Percentiles rank a stretch among this genome's conserved stretches.
phyloP scores from a whole-genome alignment of 2,113 vertebrate species.

The Pseudorhombus dupliciocellatus region DNA sequence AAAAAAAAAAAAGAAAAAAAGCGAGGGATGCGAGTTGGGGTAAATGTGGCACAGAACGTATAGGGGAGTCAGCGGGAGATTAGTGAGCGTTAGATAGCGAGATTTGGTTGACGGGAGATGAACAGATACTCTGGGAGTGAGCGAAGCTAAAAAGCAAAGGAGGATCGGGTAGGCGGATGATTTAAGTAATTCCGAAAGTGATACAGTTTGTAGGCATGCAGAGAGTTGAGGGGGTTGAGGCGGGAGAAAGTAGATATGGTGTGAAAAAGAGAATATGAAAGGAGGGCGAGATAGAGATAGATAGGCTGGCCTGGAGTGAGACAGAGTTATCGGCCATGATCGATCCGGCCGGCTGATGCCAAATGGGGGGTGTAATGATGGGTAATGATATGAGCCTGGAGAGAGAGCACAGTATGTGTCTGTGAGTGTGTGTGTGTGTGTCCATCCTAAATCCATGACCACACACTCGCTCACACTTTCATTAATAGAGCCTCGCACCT shows the following conservation, averaged over 20 bases:
- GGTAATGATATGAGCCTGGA: conserved; percentile 81
- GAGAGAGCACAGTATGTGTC: conserved; percentile 45
- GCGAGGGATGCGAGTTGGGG: conserved; percentile 48
- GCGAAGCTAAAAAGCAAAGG: conserved; percentile 51
- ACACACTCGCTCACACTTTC: conserved; percentile 67
- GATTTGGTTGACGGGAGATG: conserved; percentile 54
- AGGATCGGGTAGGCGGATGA: conserved; percentile 55
- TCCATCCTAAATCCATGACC: conserved; percentile 57
- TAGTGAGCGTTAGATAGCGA: conserved; percentile 48
- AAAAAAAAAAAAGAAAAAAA: conserved; percentile 38
- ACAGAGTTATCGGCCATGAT: conserved; percentile 79
- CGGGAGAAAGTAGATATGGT: conserved; percentile 55
- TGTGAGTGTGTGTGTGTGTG: conserved; percentile 32
- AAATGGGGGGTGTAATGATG: conserved; percentile 83
- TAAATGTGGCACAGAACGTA: conserved; percentile 35
- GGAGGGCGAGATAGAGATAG: conserved; percentile 75
- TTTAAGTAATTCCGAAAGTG: conserved; percentile 71
- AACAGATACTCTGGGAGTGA: conserved; percentile 56
- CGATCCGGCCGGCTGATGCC: conserved; percentile 80
- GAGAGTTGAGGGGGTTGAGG: conserved; percentile 60
- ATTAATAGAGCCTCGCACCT: conserved; percentile 73
- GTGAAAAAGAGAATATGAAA: conserved; percentile 70
- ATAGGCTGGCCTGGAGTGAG: conserved; percentile 74
- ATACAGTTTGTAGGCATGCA: conserved; percentile 69
- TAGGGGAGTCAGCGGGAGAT: conserved; percentile 52